These are phyloP conservation scores for Xestia rhomboidea DNA, from an alignment of 2,888 invertebrate species.

Conservation along the genomic window DNA sequence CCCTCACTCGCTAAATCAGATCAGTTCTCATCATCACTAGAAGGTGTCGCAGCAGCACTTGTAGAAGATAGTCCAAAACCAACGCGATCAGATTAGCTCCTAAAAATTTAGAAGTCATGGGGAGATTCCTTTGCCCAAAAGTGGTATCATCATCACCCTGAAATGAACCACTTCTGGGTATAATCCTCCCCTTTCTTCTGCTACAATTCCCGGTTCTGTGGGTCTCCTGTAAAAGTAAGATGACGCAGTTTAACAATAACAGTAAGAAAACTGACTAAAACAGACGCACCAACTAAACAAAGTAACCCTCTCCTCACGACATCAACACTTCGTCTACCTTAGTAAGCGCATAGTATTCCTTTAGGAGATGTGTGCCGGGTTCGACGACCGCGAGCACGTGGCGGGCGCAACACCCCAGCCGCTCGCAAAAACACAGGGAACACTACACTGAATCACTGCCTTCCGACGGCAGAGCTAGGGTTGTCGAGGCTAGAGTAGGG, in stretches of 20 bases:
- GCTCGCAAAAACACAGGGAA: conserved; percentile 82
- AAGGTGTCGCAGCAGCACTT: not conserved
- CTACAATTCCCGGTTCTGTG: not conserved
- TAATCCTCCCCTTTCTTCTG: not conserved
- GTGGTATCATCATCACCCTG: not conserved
- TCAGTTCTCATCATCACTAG: not conserved
- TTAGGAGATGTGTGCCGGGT: conserved; percentile 82
- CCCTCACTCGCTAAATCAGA: not conserved
- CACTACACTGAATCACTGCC: conserved; percentile 78
- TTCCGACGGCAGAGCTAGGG: conserved; percentile 60
- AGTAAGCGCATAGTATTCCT: conserved; percentile 80
- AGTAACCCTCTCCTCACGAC: conserved; percentile 21
- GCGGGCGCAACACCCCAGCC: conserved; percentile 81
- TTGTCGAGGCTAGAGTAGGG: conserved; percentile 36
- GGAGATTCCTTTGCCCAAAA: not conserved
- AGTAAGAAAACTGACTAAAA: not conserved
- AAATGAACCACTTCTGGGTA: too few species aligned
- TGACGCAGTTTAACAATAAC: not conserved
- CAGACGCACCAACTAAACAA: conserved; percentile 5
- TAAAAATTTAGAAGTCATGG: not conserved
- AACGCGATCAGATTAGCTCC: not conserved
- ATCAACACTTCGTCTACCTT: conserved; percentile 42
- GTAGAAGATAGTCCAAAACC: not conserved
- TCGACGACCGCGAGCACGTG: conserved; percentile 80
- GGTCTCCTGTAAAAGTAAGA: not conserved